Evolutionary conservation across 1,140 invertebrate species (phyloP), one percentile per base, ranked within the genome.

Genomic region (Arion vulgaris): DNA sequence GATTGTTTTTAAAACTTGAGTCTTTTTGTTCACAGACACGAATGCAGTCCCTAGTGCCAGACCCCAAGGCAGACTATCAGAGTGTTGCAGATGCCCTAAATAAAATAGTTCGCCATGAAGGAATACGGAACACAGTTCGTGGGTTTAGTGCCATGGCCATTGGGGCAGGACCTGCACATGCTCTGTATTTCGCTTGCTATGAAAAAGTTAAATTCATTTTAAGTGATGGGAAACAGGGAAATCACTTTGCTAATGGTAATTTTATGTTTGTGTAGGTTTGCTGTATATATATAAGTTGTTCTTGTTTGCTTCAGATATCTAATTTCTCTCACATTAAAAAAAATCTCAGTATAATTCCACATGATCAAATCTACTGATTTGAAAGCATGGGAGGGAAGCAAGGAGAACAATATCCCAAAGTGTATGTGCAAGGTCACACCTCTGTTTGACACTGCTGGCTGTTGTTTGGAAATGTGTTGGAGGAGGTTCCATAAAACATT

Each of bases 91-190:
- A 96, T 87, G 97, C 97, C 36, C 94, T 98, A 72, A 93, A 93
- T 76, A 95, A 96, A 88, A 99, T 99, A 95, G 94, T 99, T 36
- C 94, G 94, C 86, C 94, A 96, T 85, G 99, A 99, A 93, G 99
- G 99, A 19, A 87, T 98, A 41, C 92, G 96, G 75, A 95, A 96
- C 92, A 97, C 98, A 0, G 93, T 99, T 66, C 95, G 97, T 83
- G 99, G 99, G 74, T 97, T 99, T 91, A 95, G 95, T 83, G 97
- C 96, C 82, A 97, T 99, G 90, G 95, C 99, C 78, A 92, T 95
- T 82, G 98, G 98, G 26, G 98, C 99, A 84, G 98, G 98, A 69
- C 99, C 99, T 68, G 98, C 99, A 77, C 99, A 99, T 94, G 98
- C 98, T 28, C 94, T 99, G 69, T 99, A 99, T 93, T 99, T 99